A percentile compares a stretch with the other conserved stretches of the same genome.
Conservation (phyloP, 2,888 invertebrate genomes). For the Sinohyriopsis cumingii region DNA sequence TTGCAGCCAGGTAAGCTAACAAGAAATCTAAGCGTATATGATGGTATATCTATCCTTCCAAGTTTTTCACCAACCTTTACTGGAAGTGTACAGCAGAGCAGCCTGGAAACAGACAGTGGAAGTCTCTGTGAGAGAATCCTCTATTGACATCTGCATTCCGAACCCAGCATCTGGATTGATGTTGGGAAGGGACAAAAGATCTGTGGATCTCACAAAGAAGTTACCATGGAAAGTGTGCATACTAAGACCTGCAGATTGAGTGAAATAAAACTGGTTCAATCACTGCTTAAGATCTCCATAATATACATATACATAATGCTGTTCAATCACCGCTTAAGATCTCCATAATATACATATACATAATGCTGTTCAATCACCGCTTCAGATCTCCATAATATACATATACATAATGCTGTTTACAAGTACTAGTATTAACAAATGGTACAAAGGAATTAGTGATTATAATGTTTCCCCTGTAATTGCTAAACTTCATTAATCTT, state of each 20-base stretch:
- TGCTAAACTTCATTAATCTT: too few relatives aligned
- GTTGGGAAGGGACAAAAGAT: constrained; percentile 95
- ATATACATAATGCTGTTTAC: constrained; percentile 1
- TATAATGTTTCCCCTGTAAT: too few relatives aligned
- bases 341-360: neutral
- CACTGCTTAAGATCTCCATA: too few relatives aligned
- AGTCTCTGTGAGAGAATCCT: constrained; percentile 79
- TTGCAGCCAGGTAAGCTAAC: too few relatives aligned
- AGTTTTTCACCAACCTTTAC: constrained; percentile 78
- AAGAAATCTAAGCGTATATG: too few relatives aligned
- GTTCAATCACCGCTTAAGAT: neutral
- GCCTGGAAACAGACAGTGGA: constrained; percentile 93
- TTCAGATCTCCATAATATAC: too few relatives aligned
- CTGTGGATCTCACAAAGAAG: constrained; percentile 98
- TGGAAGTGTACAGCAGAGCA: constrained; percentile 95
- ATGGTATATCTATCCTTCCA: too few relatives aligned
- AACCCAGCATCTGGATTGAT: constrained; percentile 98
- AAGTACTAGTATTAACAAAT: neutral
- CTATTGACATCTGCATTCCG: constrained; percentile 97
- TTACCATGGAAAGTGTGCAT: constrained; percentile 99
- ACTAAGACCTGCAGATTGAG: constrained; percentile 80
- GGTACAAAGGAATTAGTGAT: too few relatives aligned
- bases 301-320: neutral
- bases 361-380: too few relatives aligned
- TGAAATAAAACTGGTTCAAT: neutral